Evolutionary conservation across 2,888 invertebrate species (phyloP), one percentile per base, ranked within the genome.

Genomic region (Caenorhabditis parvicauda): DNA sequence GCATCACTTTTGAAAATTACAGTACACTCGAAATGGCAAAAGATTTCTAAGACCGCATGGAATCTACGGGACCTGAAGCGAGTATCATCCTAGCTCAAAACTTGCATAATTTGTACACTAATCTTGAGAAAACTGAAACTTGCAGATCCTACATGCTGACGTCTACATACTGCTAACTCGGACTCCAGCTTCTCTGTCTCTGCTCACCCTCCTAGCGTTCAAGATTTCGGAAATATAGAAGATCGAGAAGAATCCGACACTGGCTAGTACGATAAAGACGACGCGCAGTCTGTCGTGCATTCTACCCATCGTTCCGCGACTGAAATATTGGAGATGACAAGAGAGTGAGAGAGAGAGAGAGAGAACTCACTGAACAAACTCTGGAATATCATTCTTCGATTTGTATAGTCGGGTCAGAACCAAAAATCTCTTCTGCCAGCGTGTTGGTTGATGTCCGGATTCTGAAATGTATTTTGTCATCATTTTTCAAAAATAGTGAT

Each of bases 201-300:
- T 55, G 14, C 43, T 48, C 21, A 75, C 68, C 41, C 59, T 63
- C 9, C 43, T 39, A 12, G 63, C 54, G 54, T 61, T 70, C 24
- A 59, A 42, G 12, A 38, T 48, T 54, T 76, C 74, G 25, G 64
- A 47, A 37, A 56, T 54, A 50, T 54, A 64, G 47, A 65, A 67
- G 38, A 72, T 55, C 17, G 64, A 46, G 64, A 75, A 75, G 54
- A 74, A 72, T 43, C 63, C 44, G 44, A 56, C 22, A 9, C 53
- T 53, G 19, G 67, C 75, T 21, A 51, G 54, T 29, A 76, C 58
- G 46, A 75, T 72, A 64, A 69, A 73, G 19, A 76, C 59, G 12
- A 71, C 76, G 21, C 76, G 66, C 58, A 70, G 60, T 14, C 76
- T 60, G 50, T 76, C 75, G 63, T 74, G 74, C 71, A 76, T 75